Conservation (phyloP, 2,113 vertebrate genomes). For the Symphodus melops region DNA sequence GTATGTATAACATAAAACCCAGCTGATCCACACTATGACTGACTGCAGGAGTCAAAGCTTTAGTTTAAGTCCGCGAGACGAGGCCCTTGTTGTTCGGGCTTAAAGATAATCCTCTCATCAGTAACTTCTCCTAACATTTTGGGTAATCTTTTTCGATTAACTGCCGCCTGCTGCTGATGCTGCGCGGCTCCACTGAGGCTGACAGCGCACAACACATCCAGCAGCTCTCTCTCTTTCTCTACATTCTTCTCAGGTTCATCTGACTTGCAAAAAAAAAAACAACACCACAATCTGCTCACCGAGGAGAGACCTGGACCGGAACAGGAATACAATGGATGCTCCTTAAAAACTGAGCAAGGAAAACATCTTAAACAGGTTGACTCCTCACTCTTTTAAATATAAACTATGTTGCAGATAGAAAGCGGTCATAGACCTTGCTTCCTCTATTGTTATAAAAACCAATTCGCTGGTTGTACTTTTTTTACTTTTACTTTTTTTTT, state of each 20-base stretch:
- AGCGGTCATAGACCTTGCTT: conserved; percentile 55
- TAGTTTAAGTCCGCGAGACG: conserved; percentile 24
- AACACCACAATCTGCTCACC: conserved; percentile 39
- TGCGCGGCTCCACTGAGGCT: conserved; percentile 62
- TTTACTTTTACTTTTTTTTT: conserved; percentile 17
- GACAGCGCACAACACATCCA: conserved; percentile 15
- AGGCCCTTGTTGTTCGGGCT: conserved; percentile 35
- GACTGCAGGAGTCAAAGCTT: conserved; percentile 61
- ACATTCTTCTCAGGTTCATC: conserved; percentile 43
- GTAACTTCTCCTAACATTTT: conserved; percentile 39
- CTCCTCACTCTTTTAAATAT: conserved; percentile 64
- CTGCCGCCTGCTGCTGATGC: conserved; percentile 38
- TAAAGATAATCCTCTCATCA: conserved; percentile 52
- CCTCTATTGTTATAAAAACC: conserved; percentile 60
- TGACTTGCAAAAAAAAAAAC: conserved; percentile 41
- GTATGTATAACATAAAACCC: conserved; percentile 66
- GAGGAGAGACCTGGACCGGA: conserved; percentile 61
- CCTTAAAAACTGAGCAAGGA: conserved; percentile 36
- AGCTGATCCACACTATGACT: conserved; percentile 30
- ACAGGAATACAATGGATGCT: conserved; percentile 67
- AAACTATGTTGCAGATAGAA: conserved; percentile 61
- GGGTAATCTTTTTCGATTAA: conserved; percentile 49
- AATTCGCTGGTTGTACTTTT: conserved; percentile 74
- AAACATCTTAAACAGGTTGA: conserved; percentile 52
- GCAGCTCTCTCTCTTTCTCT: conserved; percentile 31